These are phyloP conservation scores for Zaprionus tsacasi DNA, from an alignment of 1,140 invertebrate species.

Conservation along the genomic window DNA sequence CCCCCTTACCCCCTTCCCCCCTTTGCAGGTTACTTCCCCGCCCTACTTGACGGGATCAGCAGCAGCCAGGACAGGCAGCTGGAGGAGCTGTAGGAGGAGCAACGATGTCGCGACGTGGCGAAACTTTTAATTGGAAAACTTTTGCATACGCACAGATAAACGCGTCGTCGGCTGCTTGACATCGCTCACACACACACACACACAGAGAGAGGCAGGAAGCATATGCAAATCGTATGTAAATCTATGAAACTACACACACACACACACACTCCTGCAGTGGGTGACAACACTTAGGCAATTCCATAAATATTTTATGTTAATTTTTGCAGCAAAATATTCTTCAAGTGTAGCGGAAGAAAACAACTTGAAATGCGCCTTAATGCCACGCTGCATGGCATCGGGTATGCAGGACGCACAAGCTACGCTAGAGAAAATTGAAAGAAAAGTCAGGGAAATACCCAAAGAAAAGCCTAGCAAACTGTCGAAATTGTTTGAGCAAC, in stretches of 20 bases:
- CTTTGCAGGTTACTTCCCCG: too few relatives aligned
- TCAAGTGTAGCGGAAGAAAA: constrained; percentile 19
- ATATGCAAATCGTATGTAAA: constrained; percentile 44
- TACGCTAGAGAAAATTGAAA: neutral
- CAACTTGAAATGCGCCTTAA: neutral
- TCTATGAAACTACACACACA: constrained; percentile 39
- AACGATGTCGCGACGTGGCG: constrained; percentile 45
- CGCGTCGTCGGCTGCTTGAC: constrained; percentile 55
- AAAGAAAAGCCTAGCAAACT: too few relatives aligned
- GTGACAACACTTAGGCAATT: constrained; percentile 57
- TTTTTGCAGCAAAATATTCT: constrained; percentile 50
- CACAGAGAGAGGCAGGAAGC: constrained; percentile 13
- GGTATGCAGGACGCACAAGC: neutral
- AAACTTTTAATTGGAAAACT: constrained; percentile 80
- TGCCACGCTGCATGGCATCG: neutral
- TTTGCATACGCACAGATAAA: constrained; percentile 79
- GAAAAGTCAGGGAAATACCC: too few relatives aligned
- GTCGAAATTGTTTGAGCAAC: too few relatives aligned
- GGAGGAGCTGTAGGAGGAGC: neutral
- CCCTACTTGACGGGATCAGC: constrained; percentile 23
- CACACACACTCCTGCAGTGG: constrained; percentile 7
- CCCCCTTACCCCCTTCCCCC: too few relatives aligned
- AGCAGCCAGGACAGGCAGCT: too few relatives aligned
- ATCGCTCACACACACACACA: constrained; percentile 30
- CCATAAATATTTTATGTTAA: constrained; percentile 78